Conservation (phyloP, 1,140 invertebrate genomes). For the Octopus sinensis region DNA sequence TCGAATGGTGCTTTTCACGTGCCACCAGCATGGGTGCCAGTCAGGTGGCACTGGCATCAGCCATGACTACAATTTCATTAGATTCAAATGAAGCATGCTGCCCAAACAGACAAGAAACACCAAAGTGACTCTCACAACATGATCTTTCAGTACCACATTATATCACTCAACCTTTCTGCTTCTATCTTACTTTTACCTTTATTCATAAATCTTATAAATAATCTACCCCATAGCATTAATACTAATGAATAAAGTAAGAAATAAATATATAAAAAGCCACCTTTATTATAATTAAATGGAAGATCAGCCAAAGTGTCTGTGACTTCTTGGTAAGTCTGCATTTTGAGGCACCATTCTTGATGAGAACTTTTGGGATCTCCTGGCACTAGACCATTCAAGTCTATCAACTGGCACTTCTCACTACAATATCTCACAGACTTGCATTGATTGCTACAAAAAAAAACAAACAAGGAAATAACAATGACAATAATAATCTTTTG, state of each 20-base stretch:
- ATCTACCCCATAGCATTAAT: background rate
- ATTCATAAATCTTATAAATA: background rate
- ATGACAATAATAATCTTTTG: no score
- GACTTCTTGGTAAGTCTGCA: background rate
- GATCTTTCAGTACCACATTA: background rate
- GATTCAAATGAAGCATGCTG: no score
- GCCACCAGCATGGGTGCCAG: no score
- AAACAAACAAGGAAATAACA: background rate
- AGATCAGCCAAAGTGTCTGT: background rate
- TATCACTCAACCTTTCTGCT: background rate
- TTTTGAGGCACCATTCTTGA: background rate
- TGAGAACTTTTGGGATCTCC: background rate
- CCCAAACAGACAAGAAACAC: no score
- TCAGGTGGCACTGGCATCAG: no score
- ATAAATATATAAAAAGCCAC: background rate
- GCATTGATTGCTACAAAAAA: background rate
- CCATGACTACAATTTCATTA: no score
- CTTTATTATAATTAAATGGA: constrained; percentile 6
- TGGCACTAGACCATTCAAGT: background rate
- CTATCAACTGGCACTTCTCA: background rate
- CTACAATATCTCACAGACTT: background rate
- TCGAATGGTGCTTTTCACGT: no score
- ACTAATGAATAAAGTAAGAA: background rate
- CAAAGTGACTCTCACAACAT: background rate
- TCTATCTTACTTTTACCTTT: background rate